phyloP scores from a whole-genome alignment of 2,113 vertebrate species.

The Falcunculus frontatus region DNA sequence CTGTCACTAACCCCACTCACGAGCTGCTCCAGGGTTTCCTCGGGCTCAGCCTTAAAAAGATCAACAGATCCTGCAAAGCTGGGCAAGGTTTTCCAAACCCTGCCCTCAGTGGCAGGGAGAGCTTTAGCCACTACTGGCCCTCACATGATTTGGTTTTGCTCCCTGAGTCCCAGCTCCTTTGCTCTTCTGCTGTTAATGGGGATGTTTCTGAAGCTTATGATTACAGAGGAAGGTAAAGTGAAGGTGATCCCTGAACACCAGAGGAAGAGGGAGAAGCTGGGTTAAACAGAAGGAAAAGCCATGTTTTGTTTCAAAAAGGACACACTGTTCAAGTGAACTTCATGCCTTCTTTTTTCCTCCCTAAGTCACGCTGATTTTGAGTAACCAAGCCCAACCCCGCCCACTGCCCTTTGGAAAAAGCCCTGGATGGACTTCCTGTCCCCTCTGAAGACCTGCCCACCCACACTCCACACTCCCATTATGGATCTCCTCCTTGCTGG shows the following conservation, averaged over 20 bases:
- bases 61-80: background rate
- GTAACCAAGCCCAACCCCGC: background rate
- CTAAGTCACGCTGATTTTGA: accelerated
- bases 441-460: background rate
- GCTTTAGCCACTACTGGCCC: background rate
- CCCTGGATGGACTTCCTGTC: background rate
- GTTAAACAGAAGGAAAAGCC: background rate
- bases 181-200: background rate
- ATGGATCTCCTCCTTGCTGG: accelerated
- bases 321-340: background rate
- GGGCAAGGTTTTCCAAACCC: background rate
- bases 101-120: background rate
- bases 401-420: background rate
- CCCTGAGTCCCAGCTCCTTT: background rate
- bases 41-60: background rate
- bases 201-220: background rate
- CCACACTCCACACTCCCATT: background rate
- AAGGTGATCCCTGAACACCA: background rate
- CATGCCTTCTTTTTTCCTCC: background rate
- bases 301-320: background rate
- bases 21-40: background rate
- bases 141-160: background rate
- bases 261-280: background rate
- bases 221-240: background rate
- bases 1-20: background rate